phyloP scores from a whole-genome alignment of 1,140 invertebrate species.

The Sarcophaga bullata region DNA sequence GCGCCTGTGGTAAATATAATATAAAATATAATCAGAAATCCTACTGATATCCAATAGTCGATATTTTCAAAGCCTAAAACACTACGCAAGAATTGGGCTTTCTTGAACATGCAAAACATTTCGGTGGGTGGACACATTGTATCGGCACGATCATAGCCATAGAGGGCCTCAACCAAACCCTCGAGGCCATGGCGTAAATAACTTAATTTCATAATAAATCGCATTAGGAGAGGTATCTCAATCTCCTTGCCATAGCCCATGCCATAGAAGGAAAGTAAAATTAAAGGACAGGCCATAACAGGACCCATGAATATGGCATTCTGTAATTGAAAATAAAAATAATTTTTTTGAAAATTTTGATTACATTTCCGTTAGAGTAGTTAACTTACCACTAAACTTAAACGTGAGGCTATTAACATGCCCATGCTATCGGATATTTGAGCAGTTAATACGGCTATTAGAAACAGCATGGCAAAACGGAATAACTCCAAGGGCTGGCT shows the following conservation, averaged over 20 bases:
- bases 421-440: slow-evolving; percentile 82
- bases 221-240: slow-evolving; percentile 72
- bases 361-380: background rate
- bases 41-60: slow-evolving; percentile 56
- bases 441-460: slow-evolving; percentile 74
- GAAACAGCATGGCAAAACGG: slow-evolving; percentile 77
- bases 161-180: slow-evolving; percentile 80
- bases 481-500: slow-evolving; percentile 84
- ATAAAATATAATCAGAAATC: slow-evolving; percentile 57
- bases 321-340: slow-evolving; percentile 64
- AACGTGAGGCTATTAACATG: slow-evolving; percentile 74
- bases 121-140: slow-evolving; percentile 74
- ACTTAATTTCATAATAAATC: slow-evolving; percentile 82
- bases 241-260: slow-evolving; percentile 73
- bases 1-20: slow-evolving; percentile 57
- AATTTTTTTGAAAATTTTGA: background rate
- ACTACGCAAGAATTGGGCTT: slow-evolving; percentile 67
- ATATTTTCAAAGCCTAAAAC: slow-evolving; percentile 61
- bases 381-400: slow-evolving; percentile 77
- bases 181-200: slow-evolving; percentile 83
- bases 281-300: slow-evolving; percentile 77
- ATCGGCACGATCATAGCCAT: slow-evolving; percentile 76
- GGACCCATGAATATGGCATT: slow-evolving; percentile 84
- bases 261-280: slow-evolving; percentile 81
- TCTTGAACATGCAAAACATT: slow-evolving; percentile 76